Base-by-base conservation (phyloP, 2,113 vertebrate genomes). In the Eurypyga helias region DNA sequence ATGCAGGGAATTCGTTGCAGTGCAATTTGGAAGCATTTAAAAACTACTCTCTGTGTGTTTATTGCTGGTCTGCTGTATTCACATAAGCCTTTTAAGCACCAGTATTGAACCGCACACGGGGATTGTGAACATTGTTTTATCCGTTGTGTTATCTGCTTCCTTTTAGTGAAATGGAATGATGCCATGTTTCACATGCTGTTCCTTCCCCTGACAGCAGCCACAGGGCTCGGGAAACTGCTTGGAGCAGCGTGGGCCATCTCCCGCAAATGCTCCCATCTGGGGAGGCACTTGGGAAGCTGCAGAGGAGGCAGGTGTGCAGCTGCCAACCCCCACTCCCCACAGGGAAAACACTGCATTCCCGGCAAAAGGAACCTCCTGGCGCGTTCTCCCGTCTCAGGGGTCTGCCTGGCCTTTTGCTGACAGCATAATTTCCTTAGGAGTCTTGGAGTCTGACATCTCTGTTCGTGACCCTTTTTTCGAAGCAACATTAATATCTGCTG, bases 371-470 rank as follows among this genome's bases (percentile, higher is more conserved):
- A 72, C 77, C 89, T 97, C 96, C 94, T 93, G 86, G 96, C 45
- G 0, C 1, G 17, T 75, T 73, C 88, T 70, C 60, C 54, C 9
- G 0, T 87, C 95, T 89, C 54, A 1, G 48, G 92, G 91, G 73
- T 25, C 96, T 76, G 91, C 94, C 94, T 96, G 92, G 91, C 95
- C 95, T 97, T 96, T 96, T 87, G 94, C 95, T 97, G 95, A 95
- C 97, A 95, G 95, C 57, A 0, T 55, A n/a, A 91, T 93, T 95
- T 95, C 94, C 87, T 84, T 9, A 19, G 77, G 87, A 92, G 65
- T 46, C 90, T 43, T 80, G 76, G 62, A 88, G 65, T 15, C 97
- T 94, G 96, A 94, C 94, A 91, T 95, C 89, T 92, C 96, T 95
- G 86, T 33, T 79, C 78, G 0, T 18, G 28, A 62, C 86, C 73